Percentiles rank a stretch among this genome's conserved stretches.
Conservation (phyloP, 2,888 invertebrate genomes). For the Cerastoderma edule region DNA sequence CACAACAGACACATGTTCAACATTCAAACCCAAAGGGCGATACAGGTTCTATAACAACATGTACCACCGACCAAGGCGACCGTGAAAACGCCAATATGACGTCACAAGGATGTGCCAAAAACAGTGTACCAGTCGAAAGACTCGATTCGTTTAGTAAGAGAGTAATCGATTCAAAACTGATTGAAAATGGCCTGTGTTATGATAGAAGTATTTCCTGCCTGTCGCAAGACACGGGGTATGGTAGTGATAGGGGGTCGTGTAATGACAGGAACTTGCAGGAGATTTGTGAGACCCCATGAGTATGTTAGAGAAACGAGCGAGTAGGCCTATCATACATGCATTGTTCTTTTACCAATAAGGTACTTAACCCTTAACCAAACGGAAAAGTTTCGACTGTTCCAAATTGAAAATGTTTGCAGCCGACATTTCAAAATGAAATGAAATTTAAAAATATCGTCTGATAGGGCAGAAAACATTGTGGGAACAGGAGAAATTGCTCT, state of each 20-base stretch:
- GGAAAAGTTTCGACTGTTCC: not conserved
- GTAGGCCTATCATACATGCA: not conserved
- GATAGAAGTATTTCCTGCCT: slow-evolving; percentile 45
- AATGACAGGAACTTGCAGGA: slow-evolving; percentile 9
- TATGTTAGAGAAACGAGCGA: too few relatives aligned
- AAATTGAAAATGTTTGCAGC: not conserved
- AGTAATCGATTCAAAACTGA: not conserved
- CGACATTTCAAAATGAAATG: not conserved
- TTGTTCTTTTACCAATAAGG: not conserved
- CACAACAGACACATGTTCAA: not conserved
- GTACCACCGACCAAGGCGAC: not conserved
- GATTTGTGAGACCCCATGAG: slow-evolving; percentile 11
- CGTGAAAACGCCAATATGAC: not conserved
- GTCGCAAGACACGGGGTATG: slow-evolving; percentile 58
- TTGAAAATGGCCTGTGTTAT: slow-evolving; percentile 27
- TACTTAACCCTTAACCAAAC: not conserved
- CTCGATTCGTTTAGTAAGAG: not conserved
- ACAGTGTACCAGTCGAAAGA: not conserved
- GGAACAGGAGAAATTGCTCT: too few relatives aligned
- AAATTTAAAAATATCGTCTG: not conserved
- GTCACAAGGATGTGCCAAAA: not conserved
- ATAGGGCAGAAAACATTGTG: not conserved
- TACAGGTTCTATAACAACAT: not conserved
- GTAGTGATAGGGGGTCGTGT: slow-evolving; percentile 44
- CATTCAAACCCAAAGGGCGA: not conserved